Conservation (phyloP, 2,888 invertebrate genomes). For the Chesias legatella region DNA sequence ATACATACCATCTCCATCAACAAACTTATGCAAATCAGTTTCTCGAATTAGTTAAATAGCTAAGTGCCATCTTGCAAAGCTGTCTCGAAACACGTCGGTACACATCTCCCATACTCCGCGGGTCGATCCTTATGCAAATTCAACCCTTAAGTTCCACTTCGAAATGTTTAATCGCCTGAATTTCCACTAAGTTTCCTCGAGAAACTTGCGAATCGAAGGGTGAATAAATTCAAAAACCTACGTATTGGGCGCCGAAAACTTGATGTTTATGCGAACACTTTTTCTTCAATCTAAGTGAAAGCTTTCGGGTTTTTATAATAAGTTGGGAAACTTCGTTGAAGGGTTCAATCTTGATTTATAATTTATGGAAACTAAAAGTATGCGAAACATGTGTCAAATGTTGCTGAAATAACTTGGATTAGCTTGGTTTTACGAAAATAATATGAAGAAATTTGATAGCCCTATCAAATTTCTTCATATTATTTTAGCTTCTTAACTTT, state of each 20-base stretch:
- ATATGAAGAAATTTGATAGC: too few relatives aligned
- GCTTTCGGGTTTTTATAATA: slow-evolving; percentile 39
- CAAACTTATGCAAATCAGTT: slow-evolving; percentile 23
- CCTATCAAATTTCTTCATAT: too few relatives aligned
- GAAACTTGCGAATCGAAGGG: slow-evolving; percentile 70
- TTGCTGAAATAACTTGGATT: slow-evolving; percentile 21
- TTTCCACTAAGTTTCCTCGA: slow-evolving; percentile 59
- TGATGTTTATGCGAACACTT: slow-evolving; percentile 52
- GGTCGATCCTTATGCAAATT: slow-evolving; percentile 69
- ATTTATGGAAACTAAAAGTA: slow-evolving; percentile 35
- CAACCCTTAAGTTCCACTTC: slow-evolving; percentile 72
- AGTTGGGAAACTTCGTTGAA: slow-evolving; percentile 37
- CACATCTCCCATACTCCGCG: slow-evolving; percentile 30
- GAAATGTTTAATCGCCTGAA: slow-evolving; percentile 70
- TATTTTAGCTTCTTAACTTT: too few relatives aligned
- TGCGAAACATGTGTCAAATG: slow-evolving; percentile 21
- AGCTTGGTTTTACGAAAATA: too few relatives aligned
- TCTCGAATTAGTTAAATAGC: slow-evolving; percentile 20
- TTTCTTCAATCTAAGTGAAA: slow-evolving; percentile 54
- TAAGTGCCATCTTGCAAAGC: slow-evolving; percentile 23
- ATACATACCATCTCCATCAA: slow-evolving; percentile 1
- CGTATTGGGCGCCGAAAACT: slow-evolving; percentile 66
- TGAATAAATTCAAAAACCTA: slow-evolving; percentile 79
- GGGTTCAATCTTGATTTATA: slow-evolving; percentile 40
- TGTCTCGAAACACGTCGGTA: slow-evolving; percentile 23